phyloP scores from a whole-genome alignment of 1,140 invertebrate genomes.

The Lucilia cuprina region DNA sequence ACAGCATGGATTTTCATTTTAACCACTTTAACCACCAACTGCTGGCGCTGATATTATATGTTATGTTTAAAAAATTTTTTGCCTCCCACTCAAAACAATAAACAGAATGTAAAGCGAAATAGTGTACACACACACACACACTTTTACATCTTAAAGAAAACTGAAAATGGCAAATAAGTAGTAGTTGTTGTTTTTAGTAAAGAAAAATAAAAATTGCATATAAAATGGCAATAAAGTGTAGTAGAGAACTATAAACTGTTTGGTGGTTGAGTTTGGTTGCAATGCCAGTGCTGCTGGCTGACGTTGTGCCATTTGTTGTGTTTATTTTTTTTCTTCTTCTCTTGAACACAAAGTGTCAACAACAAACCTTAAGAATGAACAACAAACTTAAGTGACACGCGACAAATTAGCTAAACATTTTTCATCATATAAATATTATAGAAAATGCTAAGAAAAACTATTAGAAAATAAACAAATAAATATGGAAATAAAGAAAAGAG shows the following conservation, averaged over 20 bases:
- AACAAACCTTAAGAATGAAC: not conserved
- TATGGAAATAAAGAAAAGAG: too few species aligned
- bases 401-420: conserved; percentile 14
- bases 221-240: not conserved
- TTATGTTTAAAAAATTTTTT: not conserved
- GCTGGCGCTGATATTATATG: not conserved
- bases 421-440: not conserved
- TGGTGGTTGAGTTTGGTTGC: not conserved
- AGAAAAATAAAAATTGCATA: not conserved
- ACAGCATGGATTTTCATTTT: not conserved
- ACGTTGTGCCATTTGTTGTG: not conserved
- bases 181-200: too few species aligned
- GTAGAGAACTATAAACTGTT: too few species aligned
- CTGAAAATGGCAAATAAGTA: not conserved
- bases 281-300: not conserved
- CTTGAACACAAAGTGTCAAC: not conserved
- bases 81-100: not conserved
- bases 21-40: not conserved
- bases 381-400: conserved; percentile 5
- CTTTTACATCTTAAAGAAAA: not conserved
- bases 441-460: not conserved
- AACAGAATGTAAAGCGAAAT: not conserved
- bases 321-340: not conserved
- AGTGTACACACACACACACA: not conserved
- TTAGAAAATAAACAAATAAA: not conserved